phyloP scores from a whole-genome alignment of 2,113 vertebrate species.

The Lagenorhynchus albirostris region DNA sequence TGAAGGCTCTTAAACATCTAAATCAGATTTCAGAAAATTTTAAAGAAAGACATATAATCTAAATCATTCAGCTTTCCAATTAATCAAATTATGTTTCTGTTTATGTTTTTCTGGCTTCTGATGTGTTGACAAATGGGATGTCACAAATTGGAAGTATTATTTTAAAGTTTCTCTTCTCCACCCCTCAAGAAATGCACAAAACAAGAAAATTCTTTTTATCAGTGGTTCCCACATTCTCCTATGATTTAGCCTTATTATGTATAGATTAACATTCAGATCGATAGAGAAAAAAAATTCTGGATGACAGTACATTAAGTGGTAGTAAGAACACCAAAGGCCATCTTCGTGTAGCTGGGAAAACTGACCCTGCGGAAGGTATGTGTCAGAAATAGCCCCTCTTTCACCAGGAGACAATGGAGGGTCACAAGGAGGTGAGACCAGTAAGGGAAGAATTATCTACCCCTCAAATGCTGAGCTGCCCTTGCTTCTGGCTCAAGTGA shows the following conservation, averaged over 20 bases:
- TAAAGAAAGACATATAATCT: neutral
- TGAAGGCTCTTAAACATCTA: constrained; percentile 25
- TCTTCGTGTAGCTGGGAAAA: neutral
- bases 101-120: neutral
- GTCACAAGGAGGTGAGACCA: neutral
- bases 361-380: neutral
- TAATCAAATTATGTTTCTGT: neutral
- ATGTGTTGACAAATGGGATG: neutral
- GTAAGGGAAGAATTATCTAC: neutral
- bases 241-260: neutral
- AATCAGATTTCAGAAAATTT: constrained; percentile 4
- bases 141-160: neutral
- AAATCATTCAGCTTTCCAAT: constrained; percentile 1
- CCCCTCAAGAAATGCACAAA: neutral
- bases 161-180: neutral
- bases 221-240: neutral
- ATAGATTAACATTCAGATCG: neutral
- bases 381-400: neutral
- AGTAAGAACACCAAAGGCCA: neutral
- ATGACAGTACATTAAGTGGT: neutral
- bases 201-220: neutral
- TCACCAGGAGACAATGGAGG: neutral
- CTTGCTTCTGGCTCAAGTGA: neutral
- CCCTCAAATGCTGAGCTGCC: neutral
- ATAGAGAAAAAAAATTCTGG: neutral